Evolutionary conservation across 2,888 invertebrate genomes (phyloP), one percentile per base, ranked within the genome.

Genomic region (Lydus trimaculatus): DNA sequence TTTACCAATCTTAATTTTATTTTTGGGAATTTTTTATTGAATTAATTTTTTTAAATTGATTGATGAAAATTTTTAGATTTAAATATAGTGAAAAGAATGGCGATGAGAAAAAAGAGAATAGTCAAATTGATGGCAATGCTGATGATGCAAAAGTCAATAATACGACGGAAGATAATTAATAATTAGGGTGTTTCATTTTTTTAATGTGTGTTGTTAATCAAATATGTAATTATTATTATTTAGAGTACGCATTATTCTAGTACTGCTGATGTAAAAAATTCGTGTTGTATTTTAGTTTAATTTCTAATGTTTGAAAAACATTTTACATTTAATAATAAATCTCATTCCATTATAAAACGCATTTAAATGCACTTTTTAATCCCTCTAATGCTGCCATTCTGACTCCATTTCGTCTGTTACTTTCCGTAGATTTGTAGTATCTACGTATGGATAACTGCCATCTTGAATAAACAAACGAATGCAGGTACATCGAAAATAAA

Each of bases 31-130:
- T 60, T 60, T 60, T 28, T 61, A 11, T 39, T 61, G 36, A 23
- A 59, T 31, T 52, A 23, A n/a, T n/a, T n/a, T 13, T 31, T 62
- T 33, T 5, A 23, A 52, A 17, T 43, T 36, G 15, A 13, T 13
- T 7, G 17, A 43, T n/a, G n/a, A 17, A 43, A 6, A 33, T 63
- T 67, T 65, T 36, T 69, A 83, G 84, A 75, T 84, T 84, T 75
- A 80, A 83, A 67, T 80, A 80, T 64, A 84, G 83, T 70, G 84
- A 84, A 73, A 84, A 84, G 73, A 81, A 79, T 67, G 82, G 79
- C 0, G 83, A 83, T 33, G 81, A 75, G 61, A 72, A 67, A 28
- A 74, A 67, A n/a, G 69, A 70, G 31, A 75, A 52, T 39, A 70
- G n/a, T n/a, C n/a, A 68, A 28, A 65, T 63, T 15, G 65, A 36